These are phyloP conservation scores for Drosophila barbarae DNA, from an alignment of 2,888 invertebrate genomes.

Conservation along the genomic window DNA sequence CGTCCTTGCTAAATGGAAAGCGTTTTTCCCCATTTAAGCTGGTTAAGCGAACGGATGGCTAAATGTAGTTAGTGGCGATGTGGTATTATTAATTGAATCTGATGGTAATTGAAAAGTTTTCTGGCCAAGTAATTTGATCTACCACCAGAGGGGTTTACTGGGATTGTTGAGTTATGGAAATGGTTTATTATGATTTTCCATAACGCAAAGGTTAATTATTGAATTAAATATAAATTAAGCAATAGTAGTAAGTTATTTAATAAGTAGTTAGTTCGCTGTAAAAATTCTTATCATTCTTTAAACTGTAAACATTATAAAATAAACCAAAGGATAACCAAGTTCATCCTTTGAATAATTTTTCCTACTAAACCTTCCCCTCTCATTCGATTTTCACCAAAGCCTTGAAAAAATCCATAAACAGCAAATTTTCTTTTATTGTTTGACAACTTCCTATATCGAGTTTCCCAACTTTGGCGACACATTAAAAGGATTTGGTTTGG, in stretches of 20 bases:
- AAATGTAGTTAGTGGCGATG: constrained; percentile 43
- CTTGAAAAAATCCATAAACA: background rate
- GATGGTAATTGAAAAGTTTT: constrained; percentile 73
- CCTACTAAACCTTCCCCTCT: background rate
- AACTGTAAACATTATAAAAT: no score
- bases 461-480: constrained; percentile 60
- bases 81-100: constrained; percentile 73
- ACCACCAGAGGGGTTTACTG: background rate
- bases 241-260: background rate
- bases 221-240: no score
- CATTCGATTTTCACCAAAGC: background rate
- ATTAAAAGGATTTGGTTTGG: constrained; percentile 71
- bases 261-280: background rate
- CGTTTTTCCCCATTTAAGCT: constrained; percentile 62
- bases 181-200: background rate
- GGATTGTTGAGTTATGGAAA: background rate
- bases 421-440: constrained; percentile 3
- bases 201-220: background rate
- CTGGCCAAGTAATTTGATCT: constrained; percentile 25
- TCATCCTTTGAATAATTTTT: background rate
- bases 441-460: constrained; percentile 39
- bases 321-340: no score
- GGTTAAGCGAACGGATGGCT: constrained; percentile 43
- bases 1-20: constrained; percentile 60
- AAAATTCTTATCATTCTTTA: no score